A percentile compares a stretch with the other conserved stretches of the same genome.
phyloP scores from a whole-genome alignment of 2,113 vertebrate species.

The Rallus limicola region DNA sequence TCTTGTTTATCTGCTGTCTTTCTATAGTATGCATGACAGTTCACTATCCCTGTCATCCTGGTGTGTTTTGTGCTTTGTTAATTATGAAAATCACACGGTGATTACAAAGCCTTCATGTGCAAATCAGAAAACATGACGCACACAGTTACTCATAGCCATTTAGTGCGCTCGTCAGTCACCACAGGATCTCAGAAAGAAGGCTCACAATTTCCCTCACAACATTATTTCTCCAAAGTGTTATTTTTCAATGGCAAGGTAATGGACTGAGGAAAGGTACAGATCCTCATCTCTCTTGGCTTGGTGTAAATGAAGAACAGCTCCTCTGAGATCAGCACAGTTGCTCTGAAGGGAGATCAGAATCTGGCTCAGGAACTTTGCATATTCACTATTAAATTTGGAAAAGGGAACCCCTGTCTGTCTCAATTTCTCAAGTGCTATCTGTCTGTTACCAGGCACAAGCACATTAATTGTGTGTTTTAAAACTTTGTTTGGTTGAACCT shows the following conservation, averaged over 20 bases:
- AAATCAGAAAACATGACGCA: constrained; percentile 33
- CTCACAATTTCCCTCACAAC: background rate
- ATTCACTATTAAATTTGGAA: constrained; percentile 58
- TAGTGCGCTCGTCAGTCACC: background rate
- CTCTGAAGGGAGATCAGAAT: constrained; percentile 24
- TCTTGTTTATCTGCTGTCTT: constrained; percentile 6
- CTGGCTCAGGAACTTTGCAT: constrained; percentile 37
- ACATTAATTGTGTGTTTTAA: constrained; percentile 66
- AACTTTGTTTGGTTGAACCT: constrained; percentile 61
- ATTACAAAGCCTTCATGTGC: constrained; percentile 33
- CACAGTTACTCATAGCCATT: background rate
- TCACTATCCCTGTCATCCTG: background rate
- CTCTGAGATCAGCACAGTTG: background rate
- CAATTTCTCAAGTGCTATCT: constrained; percentile 63
- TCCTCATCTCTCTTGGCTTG: background rate
- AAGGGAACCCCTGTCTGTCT: constrained; percentile 61
- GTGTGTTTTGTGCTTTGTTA: constrained; percentile 21
- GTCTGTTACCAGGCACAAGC: constrained; percentile 46
- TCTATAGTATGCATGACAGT: background rate
- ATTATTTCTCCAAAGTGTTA: background rate
- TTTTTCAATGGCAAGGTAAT: background rate
- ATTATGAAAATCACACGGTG: constrained; percentile 18
- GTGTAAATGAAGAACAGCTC: background rate
- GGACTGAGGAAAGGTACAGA: background rate
- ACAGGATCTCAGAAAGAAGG: background rate